Percentiles rank a stretch among this genome's conserved stretches.
Evolutionary conservation across 2,888 invertebrate species (phyloP).

Genomic region (Drosophila peninsularis): DNA sequence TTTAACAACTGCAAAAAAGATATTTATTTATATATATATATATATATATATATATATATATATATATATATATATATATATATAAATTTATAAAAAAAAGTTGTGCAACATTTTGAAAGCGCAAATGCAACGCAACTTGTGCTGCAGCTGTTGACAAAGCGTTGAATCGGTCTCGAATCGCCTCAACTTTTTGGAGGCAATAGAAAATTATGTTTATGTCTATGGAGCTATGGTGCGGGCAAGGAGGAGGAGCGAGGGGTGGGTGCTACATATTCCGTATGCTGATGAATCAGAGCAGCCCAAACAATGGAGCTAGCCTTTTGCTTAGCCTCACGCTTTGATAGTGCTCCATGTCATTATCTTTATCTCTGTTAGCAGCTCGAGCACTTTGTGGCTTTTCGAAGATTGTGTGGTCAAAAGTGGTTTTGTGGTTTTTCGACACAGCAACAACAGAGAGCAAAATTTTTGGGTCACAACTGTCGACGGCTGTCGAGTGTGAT

Average conservation of each 20-base stretch:
- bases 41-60: no score
- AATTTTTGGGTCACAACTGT: constrained; percentile 61
- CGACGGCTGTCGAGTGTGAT: constrained; percentile 47
- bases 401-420: constrained; percentile 52
- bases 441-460: neutral
- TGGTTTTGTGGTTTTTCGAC: constrained; percentile 45
- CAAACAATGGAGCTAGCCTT: constrained; percentile 43
- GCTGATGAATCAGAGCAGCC: constrained; percentile 57
- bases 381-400: constrained; percentile 52
- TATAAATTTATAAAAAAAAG: neutral
- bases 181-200: constrained; percentile 43
- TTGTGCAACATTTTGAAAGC: constrained; percentile 59
- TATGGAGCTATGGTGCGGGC: constrained; percentile 16
- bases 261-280: neutral
- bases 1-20: constrained; percentile 40
- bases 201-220: constrained; percentile 68
- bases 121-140: constrained; percentile 54
- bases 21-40: neutral
- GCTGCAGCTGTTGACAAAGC: constrained; percentile 64
- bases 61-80: neutral
- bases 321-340: constrained; percentile 6
- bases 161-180: constrained; percentile 39
- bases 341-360: constrained; percentile 50
- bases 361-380: constrained; percentile 34
- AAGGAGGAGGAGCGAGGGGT: neutral